These are phyloP conservation scores for Gymnothorax javanicus DNA, from an alignment of 2,797 vertebrate species.

Conservation along the genomic window DNA sequence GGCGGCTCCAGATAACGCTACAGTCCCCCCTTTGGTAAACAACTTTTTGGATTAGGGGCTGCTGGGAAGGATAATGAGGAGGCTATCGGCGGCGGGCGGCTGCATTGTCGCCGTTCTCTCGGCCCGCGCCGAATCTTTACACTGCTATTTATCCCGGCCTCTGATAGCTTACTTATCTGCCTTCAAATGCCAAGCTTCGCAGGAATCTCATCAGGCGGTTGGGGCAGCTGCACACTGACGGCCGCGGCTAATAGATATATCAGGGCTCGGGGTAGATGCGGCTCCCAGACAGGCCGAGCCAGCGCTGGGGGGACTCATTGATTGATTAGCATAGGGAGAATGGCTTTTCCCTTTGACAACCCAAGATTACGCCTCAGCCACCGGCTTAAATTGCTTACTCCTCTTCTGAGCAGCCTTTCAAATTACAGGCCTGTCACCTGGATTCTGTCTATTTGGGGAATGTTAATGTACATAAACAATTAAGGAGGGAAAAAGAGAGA, in stretches of 20 bases:
- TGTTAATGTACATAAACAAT: constrained; percentile 98
- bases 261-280: constrained; percentile 92
- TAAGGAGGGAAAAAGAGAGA: constrained; percentile 79
- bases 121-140: constrained; percentile 88
- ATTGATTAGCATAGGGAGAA: constrained; percentile 98
- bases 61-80: constrained; percentile 73
- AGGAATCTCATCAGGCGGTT: constrained; percentile 82
- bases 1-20: constrained; percentile 65
- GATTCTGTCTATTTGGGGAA: constrained; percentile 90
- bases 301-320: constrained; percentile 83
- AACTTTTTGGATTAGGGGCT: constrained; percentile 77
- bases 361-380: constrained; percentile 92
- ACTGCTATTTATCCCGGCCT: constrained; percentile 93
- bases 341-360: constrained; percentile 92
- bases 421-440: constrained; percentile 98
- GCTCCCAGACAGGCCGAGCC: constrained; percentile 89
- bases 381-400: constrained; percentile 91
- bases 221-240: constrained; percentile 81
- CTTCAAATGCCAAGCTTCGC: constrained; percentile 91
- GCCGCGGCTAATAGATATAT: constrained; percentile 96
- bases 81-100: constrained; percentile 76
- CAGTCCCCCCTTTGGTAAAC: constrained; percentile 72
- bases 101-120: constrained; percentile 87
- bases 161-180: constrained; percentile 96
- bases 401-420: constrained; percentile 88